A percentile compares a stretch with the other conserved stretches of the same genome.
These are phyloP conservation scores for Uloborus plumipes DNA, from an alignment of 2,888 invertebrate genomes.

Conservation along the genomic window DNA sequence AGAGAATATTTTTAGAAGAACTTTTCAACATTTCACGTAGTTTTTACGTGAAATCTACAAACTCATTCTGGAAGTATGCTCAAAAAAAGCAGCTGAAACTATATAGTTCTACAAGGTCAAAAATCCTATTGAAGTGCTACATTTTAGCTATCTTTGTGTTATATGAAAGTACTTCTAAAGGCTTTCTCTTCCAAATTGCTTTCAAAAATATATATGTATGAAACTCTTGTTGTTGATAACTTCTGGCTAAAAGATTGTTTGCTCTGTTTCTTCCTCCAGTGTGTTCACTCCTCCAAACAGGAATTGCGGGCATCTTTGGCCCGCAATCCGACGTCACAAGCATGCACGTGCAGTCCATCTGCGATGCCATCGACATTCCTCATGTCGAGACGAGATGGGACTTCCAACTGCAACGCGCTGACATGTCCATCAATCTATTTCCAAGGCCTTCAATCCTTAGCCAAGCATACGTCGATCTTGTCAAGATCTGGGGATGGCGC, in stretches of 20 bases:
- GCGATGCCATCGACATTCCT: slow-evolving; percentile 87
- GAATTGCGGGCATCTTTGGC: slow-evolving; percentile 87
- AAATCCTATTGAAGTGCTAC: too few relatives aligned
- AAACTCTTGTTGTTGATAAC: neutral
- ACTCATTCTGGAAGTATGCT: too few relatives aligned
- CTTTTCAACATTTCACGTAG: too few relatives aligned
- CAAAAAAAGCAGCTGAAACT: too few relatives aligned
- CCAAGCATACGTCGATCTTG: slow-evolving; percentile 79
- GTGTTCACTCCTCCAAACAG: slow-evolving; percentile 84
- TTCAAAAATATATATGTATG: neutral
- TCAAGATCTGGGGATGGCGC: slow-evolving; percentile 84
- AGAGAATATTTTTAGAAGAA: too few relatives aligned
- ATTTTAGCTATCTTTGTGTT: too few relatives aligned
- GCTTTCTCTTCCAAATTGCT: too few relatives aligned
- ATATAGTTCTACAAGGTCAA: too few relatives aligned
- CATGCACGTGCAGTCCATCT: slow-evolving; percentile 86
- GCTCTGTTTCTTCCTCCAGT: slow-evolving; percentile 75
- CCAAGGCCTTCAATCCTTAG: slow-evolving; percentile 76
- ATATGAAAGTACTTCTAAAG: too few relatives aligned
- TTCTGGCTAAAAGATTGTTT: neutral
- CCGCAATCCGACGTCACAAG: slow-evolving; percentile 80
- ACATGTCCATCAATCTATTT: slow-evolving; percentile 87
- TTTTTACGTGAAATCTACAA: too few relatives aligned
- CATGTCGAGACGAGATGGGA: slow-evolving; percentile 87
- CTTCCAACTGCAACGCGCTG: slow-evolving; percentile 80